Evolutionary conservation across 1,140 invertebrate genomes (phyloP).

Genomic region (Aphis craccivora): DNA sequence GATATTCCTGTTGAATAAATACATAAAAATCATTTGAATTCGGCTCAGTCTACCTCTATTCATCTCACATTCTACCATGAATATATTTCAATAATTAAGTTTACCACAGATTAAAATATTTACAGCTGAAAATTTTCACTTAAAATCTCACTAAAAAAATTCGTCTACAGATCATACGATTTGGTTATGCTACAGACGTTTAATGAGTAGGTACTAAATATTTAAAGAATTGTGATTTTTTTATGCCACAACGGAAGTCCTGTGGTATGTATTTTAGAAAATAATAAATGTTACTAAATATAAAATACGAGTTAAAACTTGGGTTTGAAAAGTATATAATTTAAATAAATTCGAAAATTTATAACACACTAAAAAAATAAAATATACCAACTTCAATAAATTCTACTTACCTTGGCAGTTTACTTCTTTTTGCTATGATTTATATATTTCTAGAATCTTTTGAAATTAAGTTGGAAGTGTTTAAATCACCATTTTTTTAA

Average conservation of each 20-base stretch:
- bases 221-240: not conserved
- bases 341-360: slow-evolving; percentile 31
- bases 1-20: not conserved
- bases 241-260: not conserved
- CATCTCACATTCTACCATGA: not conserved
- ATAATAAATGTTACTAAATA: slow-evolving; percentile 20
- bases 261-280: not conserved
- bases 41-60: not conserved
- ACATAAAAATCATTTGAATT: not conserved
- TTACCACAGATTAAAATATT: not conserved
- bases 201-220: not conserved
- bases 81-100: not conserved
- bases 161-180: not conserved
- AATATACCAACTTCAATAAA: slow-evolving; percentile 23
- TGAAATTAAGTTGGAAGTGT: not conserved
- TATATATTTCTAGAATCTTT: not conserved
- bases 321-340: not conserved
- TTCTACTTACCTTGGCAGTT: not conserved
- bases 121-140: not conserved
- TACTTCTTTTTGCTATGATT: slow-evolving; percentile 29
- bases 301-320: not conserved
- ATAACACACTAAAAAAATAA: not conserved
- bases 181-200: not conserved
- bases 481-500: not conserved
- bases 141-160: not conserved